Evolutionary conservation across 2,797 vertebrate genomes (phyloP).

Genomic region (Adelosebastes latens): DNA sequence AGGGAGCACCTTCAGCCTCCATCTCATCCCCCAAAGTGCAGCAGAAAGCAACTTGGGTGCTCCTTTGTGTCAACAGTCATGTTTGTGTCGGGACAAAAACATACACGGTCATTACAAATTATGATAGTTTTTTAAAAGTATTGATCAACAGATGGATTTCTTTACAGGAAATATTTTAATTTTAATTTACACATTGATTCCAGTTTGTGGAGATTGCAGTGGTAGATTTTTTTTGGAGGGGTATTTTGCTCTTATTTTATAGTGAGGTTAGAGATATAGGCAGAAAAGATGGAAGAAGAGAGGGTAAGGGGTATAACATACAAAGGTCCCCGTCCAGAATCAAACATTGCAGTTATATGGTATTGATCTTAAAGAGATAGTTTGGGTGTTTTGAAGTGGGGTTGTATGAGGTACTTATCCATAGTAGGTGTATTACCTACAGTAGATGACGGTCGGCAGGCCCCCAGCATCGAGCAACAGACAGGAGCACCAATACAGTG

Average conservation of each 20-base stretch:
- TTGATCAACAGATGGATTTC: background rate
- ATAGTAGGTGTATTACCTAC: too few species aligned
- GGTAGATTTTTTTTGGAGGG: too few species aligned
- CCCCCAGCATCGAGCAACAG: too few species aligned
- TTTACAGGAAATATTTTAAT: background rate
- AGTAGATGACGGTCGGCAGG: too few species aligned
- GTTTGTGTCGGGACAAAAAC: background rate
- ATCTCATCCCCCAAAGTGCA: conserved; percentile 9
- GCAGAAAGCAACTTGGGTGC: conserved; percentile 30
- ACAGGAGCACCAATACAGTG: too few species aligned
- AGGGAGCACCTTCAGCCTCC: conserved; percentile 27
- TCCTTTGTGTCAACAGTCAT: conserved; percentile 40
- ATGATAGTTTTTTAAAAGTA: background rate
- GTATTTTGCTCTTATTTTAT: too few species aligned
- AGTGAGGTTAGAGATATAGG: background rate
- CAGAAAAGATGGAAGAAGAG: background rate
- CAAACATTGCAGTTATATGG: too few species aligned
- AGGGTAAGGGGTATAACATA: background rate
- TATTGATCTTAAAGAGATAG: too few species aligned
- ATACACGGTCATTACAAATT: background rate
- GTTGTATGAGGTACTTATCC: too few species aligned
- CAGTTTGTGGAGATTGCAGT: background rate
- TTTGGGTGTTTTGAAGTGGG: too few species aligned
- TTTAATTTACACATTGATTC: background rate
- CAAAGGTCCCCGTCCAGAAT: too few species aligned